Conservation (phyloP, 2,888 invertebrate genomes). For the Zhuqinia jingwanae region DNA sequence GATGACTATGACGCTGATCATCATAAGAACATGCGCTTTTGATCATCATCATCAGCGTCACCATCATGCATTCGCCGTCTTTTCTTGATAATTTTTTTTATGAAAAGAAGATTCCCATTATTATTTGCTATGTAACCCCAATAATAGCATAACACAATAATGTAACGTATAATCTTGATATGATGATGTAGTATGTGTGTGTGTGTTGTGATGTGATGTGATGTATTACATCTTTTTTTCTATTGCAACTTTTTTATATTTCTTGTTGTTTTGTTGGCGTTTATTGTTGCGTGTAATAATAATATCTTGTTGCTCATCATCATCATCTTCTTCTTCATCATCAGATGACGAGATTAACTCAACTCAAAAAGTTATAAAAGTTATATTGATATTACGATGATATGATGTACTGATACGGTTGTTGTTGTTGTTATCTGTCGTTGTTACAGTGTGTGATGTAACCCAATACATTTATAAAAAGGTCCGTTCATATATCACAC, state of each 20-base stretch:
- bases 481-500: conserved; percentile 49
- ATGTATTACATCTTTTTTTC: conserved; percentile 52
- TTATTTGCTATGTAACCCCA: conserved; percentile 68
- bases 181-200: conserved; percentile 2
- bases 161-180: conserved; percentile 28
- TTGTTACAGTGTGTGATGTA: conserved; percentile 12
- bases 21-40: background rate
- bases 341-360: conserved; percentile 63
- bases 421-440: background rate
- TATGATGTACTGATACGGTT: conserved; percentile 5
- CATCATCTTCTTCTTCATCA: too few relatives aligned
- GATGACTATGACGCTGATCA: background rate
- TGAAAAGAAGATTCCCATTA: conserved; percentile 63
- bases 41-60: too few relatives aligned
- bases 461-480: background rate
- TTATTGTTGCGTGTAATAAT: conserved; percentile 73
- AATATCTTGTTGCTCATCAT: conserved; percentile 37
- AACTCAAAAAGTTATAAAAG: background rate
- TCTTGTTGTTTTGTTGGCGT: conserved; percentile 65
- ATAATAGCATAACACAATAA: conserved; percentile 58
- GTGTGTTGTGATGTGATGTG: background rate
- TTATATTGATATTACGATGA: background rate
- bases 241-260: conserved; percentile 48
- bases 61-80: background rate
- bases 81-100: background rate